A percentile compares a stretch with the other conserved stretches of the same genome.
Conservation (phyloP, 2,797 vertebrate genomes). For the Hyperoplus lanceolatus region DNA sequence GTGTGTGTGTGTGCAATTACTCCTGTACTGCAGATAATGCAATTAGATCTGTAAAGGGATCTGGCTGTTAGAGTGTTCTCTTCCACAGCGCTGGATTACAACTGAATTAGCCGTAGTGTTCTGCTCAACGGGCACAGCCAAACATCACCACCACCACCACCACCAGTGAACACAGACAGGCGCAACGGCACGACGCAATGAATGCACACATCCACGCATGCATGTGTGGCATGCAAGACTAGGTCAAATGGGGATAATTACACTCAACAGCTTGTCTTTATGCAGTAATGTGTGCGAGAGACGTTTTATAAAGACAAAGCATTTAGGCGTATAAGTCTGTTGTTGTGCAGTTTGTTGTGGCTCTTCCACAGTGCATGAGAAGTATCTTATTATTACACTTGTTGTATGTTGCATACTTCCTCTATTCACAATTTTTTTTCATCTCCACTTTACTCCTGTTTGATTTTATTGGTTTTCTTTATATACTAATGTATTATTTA, state of each 20-base stretch:
- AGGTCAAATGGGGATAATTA: constrained; percentile 54
- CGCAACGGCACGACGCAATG: constrained; percentile 50
- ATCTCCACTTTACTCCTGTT: no score
- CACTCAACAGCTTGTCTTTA: constrained; percentile 41
- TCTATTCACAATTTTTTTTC: no score
- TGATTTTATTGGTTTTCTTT: no score
- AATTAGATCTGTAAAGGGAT: constrained; percentile 78
- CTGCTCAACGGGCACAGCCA: constrained; percentile 64
- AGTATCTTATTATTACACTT: no score
- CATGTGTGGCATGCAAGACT: constrained; percentile 1
- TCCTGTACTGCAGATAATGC: constrained; percentile 75
- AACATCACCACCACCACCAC: constrained; percentile 52
- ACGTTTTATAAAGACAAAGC: constrained; percentile 15
- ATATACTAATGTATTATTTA: no score
- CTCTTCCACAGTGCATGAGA: no score
- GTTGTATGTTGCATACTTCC: no score
- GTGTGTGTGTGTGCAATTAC: constrained; percentile 66
- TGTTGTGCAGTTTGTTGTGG: neutral
- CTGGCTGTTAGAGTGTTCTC: constrained; percentile 65
- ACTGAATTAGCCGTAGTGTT: constrained; percentile 65
- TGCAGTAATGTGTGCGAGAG: neutral
- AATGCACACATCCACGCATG: constrained; percentile 14
- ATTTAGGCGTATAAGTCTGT: neutral
- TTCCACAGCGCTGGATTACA: constrained; percentile 71
- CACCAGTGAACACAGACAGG: constrained; percentile 56